Evolutionary conservation across 2,888 invertebrate species (phyloP), one percentile per base, ranked within the genome.

Genomic region (Chironomus riparius): DNA sequence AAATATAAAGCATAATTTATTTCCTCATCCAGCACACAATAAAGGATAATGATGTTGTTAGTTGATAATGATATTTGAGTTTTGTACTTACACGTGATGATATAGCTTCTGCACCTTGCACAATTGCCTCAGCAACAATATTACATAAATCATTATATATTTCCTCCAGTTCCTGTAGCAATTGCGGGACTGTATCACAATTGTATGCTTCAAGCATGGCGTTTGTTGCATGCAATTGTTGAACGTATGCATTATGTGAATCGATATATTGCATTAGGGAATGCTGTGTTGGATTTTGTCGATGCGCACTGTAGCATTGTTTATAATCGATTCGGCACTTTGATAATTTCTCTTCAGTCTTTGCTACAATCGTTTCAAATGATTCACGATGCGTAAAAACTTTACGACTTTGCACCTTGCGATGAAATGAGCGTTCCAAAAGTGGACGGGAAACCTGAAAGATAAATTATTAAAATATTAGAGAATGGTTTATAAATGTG

Each of bases 221-320:
- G 83, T 97, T 97, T 79, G 95, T 94, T 68, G 96, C 94, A 79
- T 93, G 92, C 78, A 97, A 86, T 82, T 97, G 96, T 80, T 95
- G 93, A 78, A 97, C 92, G 85, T 97, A 97, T 78, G 91, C 92
- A 86, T 97, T 97, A 86, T 97, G 97, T 13, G 93, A 90, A 82
- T 95, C 95, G 82, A 95, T 91, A 85, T 96, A 95, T 76, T 89
- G 89, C 77, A 90, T 91, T 79, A 92, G 84, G 76, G 88, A 88
- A 62, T 89, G 88, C 76, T 90, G 90, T 79, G 88, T 92, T 78
- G 90, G 91, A 80, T 87, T 89, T 81, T 90, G 88, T 83, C 93
- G 87, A 84, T 95, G 92, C 78, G 88, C 88, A 80, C 92, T 86
- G 84, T 94, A 95, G 70, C 94, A 91, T 77, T 91, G 89, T 81